Evolutionary conservation across 1,140 invertebrate genomes (phyloP).

Genomic region (Vollenhovia emeryi): DNA sequence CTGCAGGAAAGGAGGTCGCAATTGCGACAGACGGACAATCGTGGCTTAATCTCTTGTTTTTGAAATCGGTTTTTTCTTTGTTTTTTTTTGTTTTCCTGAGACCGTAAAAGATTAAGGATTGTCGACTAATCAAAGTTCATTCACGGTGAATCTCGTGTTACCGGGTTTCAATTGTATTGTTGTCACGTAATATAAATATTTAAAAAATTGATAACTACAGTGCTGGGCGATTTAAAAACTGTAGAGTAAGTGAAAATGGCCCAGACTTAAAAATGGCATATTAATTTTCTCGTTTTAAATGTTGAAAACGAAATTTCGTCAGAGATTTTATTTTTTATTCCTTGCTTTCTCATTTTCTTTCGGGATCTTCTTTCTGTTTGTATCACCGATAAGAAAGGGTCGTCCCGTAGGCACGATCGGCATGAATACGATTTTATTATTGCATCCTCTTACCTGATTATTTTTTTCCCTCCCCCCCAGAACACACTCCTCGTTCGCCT

Average conservation of each 20-base stretch:
- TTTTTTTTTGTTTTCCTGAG: not conserved
- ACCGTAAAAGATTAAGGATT: not conserved
- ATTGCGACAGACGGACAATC: conserved; percentile 3
- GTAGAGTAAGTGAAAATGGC: not conserved
- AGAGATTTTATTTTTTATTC: not conserved
- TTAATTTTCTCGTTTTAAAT: not conserved
- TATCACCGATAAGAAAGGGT: not conserved
- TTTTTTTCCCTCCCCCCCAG: conserved; percentile 9
- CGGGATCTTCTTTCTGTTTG: not conserved
- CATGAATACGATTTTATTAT: conserved; percentile 54
- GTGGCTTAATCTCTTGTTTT: conserved; percentile 8
- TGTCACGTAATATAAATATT: not conserved
- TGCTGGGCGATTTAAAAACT: not conserved
- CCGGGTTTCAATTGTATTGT: not conserved
- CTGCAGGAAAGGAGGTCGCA: conserved; percentile 41
- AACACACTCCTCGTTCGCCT: conserved; percentile 22
- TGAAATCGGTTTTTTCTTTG: conserved; percentile 1
- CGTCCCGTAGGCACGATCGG: not conserved
- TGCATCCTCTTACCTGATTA: conserved; percentile 51
- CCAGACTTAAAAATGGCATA: not conserved
- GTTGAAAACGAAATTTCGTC: not conserved
- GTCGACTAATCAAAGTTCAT: not conserved
- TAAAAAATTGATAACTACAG: not conserved
- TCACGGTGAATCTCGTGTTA: not conserved
- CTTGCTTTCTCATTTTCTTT: not conserved